Conservation (phyloP, 2,797 vertebrate genomes). For the Malacoctenus gilli region DNA sequence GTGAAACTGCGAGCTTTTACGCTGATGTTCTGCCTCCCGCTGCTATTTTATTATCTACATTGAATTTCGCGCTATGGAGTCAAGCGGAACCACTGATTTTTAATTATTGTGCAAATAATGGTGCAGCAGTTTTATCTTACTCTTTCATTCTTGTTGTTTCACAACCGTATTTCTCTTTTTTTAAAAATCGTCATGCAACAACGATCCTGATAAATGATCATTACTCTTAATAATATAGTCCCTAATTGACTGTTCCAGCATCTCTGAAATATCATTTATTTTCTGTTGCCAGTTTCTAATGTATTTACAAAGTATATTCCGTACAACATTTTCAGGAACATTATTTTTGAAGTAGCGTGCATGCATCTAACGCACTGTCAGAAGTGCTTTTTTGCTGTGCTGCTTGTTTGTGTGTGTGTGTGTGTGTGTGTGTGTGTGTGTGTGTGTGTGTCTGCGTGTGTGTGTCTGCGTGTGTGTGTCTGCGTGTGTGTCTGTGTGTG, state of each 20-base stretch:
- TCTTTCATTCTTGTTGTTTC: background rate
- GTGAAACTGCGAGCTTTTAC: background rate
- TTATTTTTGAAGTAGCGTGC: too few species aligned
- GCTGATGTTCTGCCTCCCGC: background rate
- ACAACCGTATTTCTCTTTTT: background rate
- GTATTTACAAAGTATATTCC: too few species aligned
- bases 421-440: too few species aligned
- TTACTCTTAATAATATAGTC: too few species aligned
- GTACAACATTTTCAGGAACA: too few species aligned
- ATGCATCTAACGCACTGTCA: background rate
- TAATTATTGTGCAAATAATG: background rate
- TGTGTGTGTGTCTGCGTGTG: conserved; percentile 15
- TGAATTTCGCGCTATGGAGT: conserved; percentile 10
- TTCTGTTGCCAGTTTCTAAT: background rate
- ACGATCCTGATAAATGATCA: background rate
- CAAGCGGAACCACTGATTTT: background rate
- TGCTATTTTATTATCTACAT: background rate
- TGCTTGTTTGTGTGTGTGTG: too few species aligned
- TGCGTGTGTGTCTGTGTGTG: conserved; percentile 15
- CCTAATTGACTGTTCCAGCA: background rate
- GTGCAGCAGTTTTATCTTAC: background rate
- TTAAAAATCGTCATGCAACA: background rate
- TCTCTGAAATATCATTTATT: background rate
- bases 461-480: conserved; percentile 1
- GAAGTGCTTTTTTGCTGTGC: background rate